phyloP scores from a whole-genome alignment of 2,113 vertebrate species.

The Spilogale gracilis region DNA sequence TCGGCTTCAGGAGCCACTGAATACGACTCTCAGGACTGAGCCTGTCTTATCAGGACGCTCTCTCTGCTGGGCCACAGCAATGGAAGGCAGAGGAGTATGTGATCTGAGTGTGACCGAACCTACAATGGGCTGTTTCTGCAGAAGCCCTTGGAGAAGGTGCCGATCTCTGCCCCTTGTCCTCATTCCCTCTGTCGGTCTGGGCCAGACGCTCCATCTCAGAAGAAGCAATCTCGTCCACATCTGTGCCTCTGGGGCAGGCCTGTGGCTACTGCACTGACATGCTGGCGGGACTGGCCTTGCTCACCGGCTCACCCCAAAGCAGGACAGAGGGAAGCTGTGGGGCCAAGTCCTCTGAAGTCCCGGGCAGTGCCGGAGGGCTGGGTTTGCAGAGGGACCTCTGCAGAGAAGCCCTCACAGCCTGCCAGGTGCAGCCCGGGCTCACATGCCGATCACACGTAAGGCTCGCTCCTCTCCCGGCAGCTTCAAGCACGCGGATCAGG shows the following conservation, averaged over 20 bases:
- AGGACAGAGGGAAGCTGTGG: not conserved
- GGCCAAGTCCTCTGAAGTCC: not conserved
- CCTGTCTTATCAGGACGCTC: not conserved
- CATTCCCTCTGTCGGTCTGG: not conserved
- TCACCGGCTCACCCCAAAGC: not conserved
- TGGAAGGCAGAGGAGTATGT: accelerated
- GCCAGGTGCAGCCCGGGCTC: not conserved
- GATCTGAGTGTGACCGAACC: no score
- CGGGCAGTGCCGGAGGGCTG: not conserved
- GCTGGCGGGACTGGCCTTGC: not conserved
- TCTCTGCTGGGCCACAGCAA: not conserved
- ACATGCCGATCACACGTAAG: accelerated
- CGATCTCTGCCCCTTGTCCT: not conserved
- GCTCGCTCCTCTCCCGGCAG: not conserved
- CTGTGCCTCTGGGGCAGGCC: not conserved
- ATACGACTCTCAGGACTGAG: not conserved
- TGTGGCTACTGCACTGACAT: accelerated
- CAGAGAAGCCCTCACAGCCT: not conserved
- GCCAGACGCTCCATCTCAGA: not conserved
- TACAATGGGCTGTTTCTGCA: no score
- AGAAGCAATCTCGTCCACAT: not conserved
- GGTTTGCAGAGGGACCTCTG: not conserved
- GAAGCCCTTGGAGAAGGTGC: not conserved
- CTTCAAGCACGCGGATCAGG: not conserved
- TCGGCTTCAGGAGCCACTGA: not conserved